Conservation (phyloP, 2,797 vertebrate species). For the Scarus forsteni region DNA sequence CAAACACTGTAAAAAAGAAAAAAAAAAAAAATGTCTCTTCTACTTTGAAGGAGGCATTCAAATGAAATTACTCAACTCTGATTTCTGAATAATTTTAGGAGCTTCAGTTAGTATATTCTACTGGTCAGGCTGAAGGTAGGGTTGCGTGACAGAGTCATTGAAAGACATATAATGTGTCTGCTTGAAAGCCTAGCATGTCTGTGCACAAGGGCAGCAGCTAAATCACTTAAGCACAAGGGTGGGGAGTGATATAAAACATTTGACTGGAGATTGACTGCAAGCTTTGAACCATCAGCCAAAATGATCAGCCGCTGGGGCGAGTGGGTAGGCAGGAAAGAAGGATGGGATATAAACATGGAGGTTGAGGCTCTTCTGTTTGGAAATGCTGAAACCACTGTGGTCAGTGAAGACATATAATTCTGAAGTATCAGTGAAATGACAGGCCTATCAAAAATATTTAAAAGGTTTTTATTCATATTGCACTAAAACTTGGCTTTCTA, state of each 20-base stretch:
- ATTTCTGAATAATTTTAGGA: conserved; percentile 8
- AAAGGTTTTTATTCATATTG: not conserved
- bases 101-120: not conserved
- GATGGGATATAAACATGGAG: conserved; percentile 12
- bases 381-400: not conserved
- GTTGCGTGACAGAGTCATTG: conserved; percentile 48
- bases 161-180: conserved; percentile 47
- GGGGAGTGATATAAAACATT: conserved; percentile 78
- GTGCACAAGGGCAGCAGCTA: conserved; percentile 66
- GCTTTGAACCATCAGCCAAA: conserved; percentile 72
- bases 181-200: conserved; percentile 46
- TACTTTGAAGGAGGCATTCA: not conserved
- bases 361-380: not conserved
- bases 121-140: conserved; percentile 18
- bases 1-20: too few species aligned
- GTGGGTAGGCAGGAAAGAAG: not conserved
- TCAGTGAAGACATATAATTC: not conserved
- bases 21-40: too few species aligned
- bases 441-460: not conserved
- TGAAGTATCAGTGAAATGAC: not conserved
- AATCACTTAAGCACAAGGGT: conserved; percentile 72
- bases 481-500: not conserved
- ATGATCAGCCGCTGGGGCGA: conserved; percentile 50
- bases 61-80: not conserved
- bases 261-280: conserved; percentile 52